Evolutionary conservation across 2,888 invertebrate genomes (phyloP).

Genomic region (Lumbricus terrestris): DNA sequence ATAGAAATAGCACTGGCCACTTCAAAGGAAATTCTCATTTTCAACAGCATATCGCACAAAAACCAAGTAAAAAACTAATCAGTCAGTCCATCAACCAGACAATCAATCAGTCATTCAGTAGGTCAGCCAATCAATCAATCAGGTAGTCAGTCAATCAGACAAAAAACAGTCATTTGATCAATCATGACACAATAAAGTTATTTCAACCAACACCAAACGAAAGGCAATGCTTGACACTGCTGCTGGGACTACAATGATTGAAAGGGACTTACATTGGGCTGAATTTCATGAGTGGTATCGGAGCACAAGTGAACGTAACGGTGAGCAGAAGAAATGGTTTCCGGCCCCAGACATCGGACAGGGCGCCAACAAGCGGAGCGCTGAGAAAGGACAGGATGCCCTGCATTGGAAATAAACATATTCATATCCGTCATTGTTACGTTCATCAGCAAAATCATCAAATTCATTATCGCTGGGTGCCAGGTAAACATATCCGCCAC

Average conservation of each 20-base stretch:
- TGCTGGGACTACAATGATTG: background rate
- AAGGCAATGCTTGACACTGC: background rate
- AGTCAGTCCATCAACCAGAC: too few species aligned
- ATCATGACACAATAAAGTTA: background rate
- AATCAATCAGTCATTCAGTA: too few species aligned
- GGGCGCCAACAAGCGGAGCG: conserved; percentile 93
- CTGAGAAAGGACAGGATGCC: conserved; percentile 95
- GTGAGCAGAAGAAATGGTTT: conserved; percentile 77
- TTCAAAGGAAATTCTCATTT: background rate
- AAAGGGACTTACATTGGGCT: conserved; percentile 68
- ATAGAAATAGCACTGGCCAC: background rate
- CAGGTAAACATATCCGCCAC: too few species aligned
- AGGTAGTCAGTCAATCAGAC: too few species aligned
- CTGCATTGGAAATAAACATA: conserved; percentile 54
- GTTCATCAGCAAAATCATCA: background rate
- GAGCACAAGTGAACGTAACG: conserved; percentile 97
- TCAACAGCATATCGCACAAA: background rate
- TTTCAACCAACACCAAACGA: background rate
- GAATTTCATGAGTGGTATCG: conserved; percentile 97
- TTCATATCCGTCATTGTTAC: background rate
- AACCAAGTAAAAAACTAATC: too few species aligned
- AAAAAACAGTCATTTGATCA: too few species aligned
- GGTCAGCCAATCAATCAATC: too few species aligned
- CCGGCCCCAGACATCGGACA: conserved; percentile 97
- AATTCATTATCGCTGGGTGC: too few species aligned